Evolutionary conservation across 2,113 vertebrate species (phyloP).

Genomic region (human): DNA sequence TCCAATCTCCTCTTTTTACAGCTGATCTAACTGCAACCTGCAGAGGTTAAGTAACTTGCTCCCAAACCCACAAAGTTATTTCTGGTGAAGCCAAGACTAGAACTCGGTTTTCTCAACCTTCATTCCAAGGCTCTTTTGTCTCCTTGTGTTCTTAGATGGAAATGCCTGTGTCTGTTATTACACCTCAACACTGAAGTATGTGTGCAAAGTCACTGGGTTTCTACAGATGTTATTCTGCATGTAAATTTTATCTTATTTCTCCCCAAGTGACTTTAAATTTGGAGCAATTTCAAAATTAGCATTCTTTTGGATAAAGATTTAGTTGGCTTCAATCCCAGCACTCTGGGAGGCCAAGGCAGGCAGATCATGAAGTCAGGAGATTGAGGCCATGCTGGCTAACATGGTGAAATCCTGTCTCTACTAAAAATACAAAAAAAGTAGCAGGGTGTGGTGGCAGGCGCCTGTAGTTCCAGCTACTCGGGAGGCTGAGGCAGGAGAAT

Average conservation of each 20-base stretch:
- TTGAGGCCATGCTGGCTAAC: too few relatives aligned
- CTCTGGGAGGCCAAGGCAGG: too few relatives aligned
- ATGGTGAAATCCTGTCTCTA: too few relatives aligned
- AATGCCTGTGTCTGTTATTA: not conserved
- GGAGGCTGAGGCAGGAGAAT: too few relatives aligned
- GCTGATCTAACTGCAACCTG: not conserved
- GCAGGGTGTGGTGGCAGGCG: too few relatives aligned
- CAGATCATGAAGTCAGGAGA: too few relatives aligned
- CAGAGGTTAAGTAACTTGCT: not conserved
- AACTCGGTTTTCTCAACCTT: not conserved
- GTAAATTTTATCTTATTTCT: not conserved
- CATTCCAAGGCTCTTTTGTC: not conserved
- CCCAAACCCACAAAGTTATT: not conserved
- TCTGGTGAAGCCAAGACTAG: not conserved
- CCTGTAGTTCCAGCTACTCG: too few relatives aligned
- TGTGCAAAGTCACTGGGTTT: not conserved
- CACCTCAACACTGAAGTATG: not conserved
- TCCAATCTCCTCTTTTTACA: not conserved
- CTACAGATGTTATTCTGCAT: not conserved
- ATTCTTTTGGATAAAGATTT: not conserved
- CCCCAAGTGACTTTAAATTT: constrained; percentile 37
- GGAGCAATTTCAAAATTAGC: not conserved
- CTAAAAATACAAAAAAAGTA: too few relatives aligned
- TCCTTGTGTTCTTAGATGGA: not conserved
- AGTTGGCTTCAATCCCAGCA: not conserved